phyloP scores from a whole-genome alignment of 2,113 vertebrate genomes.

The Tragulus kanchil region DNA sequence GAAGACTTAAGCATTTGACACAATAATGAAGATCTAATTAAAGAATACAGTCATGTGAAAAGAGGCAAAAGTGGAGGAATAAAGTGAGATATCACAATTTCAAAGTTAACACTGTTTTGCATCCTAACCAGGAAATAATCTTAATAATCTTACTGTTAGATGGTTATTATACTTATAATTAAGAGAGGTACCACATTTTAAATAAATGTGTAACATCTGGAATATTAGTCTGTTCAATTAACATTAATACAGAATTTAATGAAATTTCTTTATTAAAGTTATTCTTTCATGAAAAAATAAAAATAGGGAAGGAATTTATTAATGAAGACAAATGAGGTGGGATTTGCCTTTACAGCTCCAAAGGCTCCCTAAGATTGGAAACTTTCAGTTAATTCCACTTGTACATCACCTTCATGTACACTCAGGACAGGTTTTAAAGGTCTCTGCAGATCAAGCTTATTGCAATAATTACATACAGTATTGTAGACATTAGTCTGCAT shows the following conservation, averaged over 20 bases:
- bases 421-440: constrained; percentile 32
- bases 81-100: neutral
- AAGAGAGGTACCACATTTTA: constrained; percentile 60
- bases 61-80: neutral
- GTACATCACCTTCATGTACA: constrained; percentile 62
- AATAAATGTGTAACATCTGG: constrained; percentile 61
- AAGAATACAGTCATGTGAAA: neutral
- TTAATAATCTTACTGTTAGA: constrained; percentile 20
- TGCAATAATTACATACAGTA: constrained; percentile 57
- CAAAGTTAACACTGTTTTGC: constrained; percentile 39
- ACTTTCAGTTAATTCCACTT: constrained; percentile 61
- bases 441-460: constrained; percentile 61
- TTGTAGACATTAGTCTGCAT: constrained; percentile 39
- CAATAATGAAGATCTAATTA: constrained; percentile 13
- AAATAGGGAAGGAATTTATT: constrained; percentile 70
- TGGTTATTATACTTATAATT: constrained; percentile 61
- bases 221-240: constrained; percentile 69
- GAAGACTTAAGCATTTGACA: neutral
- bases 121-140: constrained; percentile 27
- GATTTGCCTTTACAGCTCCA: constrained; percentile 51
- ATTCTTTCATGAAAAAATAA: constrained; percentile 51
- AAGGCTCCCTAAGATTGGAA: constrained; percentile 47
- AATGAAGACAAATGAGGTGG: constrained; percentile 62
- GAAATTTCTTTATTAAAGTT: constrained; percentile 73
- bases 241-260: constrained; percentile 69